Evolutionary conservation across 1,140 invertebrate genomes (phyloP), one percentile per base, ranked within the genome.

Genomic region (Acromyrmex echinatior): DNA sequence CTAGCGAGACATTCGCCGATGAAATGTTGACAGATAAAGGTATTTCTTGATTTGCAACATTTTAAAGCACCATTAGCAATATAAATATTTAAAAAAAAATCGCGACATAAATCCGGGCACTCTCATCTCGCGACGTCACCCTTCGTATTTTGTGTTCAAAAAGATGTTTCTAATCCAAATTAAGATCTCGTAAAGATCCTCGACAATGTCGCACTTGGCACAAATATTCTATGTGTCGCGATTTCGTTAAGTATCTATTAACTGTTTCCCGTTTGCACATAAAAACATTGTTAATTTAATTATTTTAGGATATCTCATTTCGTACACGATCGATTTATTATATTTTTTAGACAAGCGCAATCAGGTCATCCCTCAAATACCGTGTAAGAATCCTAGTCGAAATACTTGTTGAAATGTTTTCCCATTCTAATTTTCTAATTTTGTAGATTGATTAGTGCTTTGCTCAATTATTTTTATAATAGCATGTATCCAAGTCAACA

Each of bases 1-100:
- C 97, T 62, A 96, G 96, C 92, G 97, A 97, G 90, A 95, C 96
- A 45, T 95, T 96, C 74, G 96, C 96, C 18, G 96, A 97, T 86
- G 96, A 96, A 92, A 97, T 97, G 96, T 95, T 98, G 65, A 96
- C 95, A 53, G 97, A 98, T 95, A 97, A 97, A 97, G 97, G 97
- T 98, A 96, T 90, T 86, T 84, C 51, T 78, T 87, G 35, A 62
- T 68, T 73, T 49, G 53, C 65, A 16, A 16, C 73, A 90, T 77
- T 79, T 51, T 45, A 51, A 10, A 78, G 73, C 78, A 90, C 73
- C 39, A 84, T 79, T 35, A 31, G 16, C 28, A 66, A 77, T 14
- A 78, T 9, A 51, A 14, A 18, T 45, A 16, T 58, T 31, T 18
- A 60, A 39, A 65, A 78, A 53, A 53, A 16, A 63, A 45, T 88